Percentiles rank a stretch among this genome's conserved stretches.
These are phyloP conservation scores for Amphilophus citrinellus DNA, from an alignment of 2,113 vertebrate species.

Conservation along the genomic window DNA sequence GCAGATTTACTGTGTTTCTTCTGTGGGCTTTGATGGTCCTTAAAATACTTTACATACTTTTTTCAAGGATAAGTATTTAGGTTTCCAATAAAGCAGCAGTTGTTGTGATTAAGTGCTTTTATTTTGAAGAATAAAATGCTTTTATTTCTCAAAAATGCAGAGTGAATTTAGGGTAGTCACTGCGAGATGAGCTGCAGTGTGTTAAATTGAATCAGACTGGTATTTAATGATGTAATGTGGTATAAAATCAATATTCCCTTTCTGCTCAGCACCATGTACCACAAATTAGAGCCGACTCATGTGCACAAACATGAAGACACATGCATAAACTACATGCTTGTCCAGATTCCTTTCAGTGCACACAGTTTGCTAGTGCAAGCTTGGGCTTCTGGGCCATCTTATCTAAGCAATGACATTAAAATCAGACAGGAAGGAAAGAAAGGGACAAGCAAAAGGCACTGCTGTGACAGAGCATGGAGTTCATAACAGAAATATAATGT, in stretches of 20 bases:
- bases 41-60: not conserved
- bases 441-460: not conserved
- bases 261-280: constrained; percentile 5
- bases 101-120: not conserved
- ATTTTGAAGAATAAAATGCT: constrained; percentile 18
- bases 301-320: not conserved
- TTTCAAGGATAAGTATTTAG: constrained; percentile 1
- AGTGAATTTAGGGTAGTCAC: not conserved
- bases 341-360: not conserved
- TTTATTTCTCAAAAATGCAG: not conserved
- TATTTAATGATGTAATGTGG: constrained; percentile 51
- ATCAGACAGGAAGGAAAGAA: not conserved
- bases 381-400: constrained; percentile 37
- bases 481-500: not conserved
- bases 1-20: constrained; percentile 4
- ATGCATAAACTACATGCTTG: not conserved
- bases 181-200: constrained; percentile 3
- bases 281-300: not conserved
- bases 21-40: not conserved
- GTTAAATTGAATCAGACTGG: constrained; percentile 15
- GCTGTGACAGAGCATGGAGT: not conserved
- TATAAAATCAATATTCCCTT: constrained; percentile 45
- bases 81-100: not conserved
- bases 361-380: not conserved
- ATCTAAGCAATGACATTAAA: not conserved